Evolutionary conservation across 1,140 invertebrate genomes (phyloP).

Genomic region (Trachymyrmex cornetzi): DNA sequence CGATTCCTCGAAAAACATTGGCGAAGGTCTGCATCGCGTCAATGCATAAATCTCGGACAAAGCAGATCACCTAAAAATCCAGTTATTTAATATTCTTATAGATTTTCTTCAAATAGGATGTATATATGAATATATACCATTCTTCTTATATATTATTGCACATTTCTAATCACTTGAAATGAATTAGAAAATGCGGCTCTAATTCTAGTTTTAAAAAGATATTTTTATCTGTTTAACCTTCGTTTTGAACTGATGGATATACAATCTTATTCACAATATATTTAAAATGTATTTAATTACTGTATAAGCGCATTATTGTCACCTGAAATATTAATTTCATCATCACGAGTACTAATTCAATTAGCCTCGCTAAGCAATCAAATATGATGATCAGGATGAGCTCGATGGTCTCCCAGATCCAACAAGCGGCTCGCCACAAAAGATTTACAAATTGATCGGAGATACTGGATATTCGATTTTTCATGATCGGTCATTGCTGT

Average conservation of each 20-base stretch:
- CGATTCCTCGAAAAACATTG: constrained; percentile 78
- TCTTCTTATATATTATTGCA: neutral
- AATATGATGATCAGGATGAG: constrained; percentile 76
- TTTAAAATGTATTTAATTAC: constrained; percentile 1
- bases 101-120: neutral
- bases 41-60: constrained; percentile 79
- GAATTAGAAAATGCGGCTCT: neutral
- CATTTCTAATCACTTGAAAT: neutral
- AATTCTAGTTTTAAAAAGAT: neutral
- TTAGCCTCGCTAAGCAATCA: constrained; percentile 75
- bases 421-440: constrained; percentile 65
- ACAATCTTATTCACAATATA: neutral
- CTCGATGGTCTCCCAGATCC: constrained; percentile 78
- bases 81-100: neutral
- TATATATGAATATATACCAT: neutral
- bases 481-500: constrained; percentile 56
- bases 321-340: constrained; percentile 77
- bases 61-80: constrained; percentile 75
- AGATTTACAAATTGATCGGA: constrained; percentile 71
- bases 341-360: constrained; percentile 78
- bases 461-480: constrained; percentile 60
- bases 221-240: neutral
- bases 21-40: constrained; percentile 81
- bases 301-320: neutral
- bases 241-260: neutral